Base-by-base conservation (phyloP, 2,797 vertebrate species). In the Onychomys arenicola region DNA sequence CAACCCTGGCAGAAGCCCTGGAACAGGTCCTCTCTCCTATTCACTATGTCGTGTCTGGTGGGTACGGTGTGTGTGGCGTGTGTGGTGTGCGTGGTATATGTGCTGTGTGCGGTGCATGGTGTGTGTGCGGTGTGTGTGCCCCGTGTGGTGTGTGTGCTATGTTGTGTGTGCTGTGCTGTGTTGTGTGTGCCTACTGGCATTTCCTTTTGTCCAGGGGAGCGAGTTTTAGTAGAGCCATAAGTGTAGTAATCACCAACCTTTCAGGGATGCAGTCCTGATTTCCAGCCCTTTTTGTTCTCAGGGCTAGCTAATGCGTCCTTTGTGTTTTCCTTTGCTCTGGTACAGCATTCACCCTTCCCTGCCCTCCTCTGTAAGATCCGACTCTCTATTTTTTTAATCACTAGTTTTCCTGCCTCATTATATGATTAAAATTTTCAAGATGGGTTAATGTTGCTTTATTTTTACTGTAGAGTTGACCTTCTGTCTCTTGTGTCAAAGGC, bases 341-440 rank as follows among this genome's bases (percentile, higher is more conserved):
- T n/a, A 75, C 52, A 76, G 3, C 0, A 16, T 37, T 71, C 8
- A 52, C 23, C 2, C 29, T 81, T 65, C 77, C 9, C 19, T 61
- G 43, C 16, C 83, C n/a, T 16, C 52, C 3, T n/a, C 12, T 19
- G 40, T 81, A 52, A 25, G 5, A 63, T 61, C 21, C 29, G 86
- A 8, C 27, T 25, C 61, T 7, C 10, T 65, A 2, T 76, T 13
- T 49, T 8, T 67, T 61, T 4, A 78, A 12, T 94, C 84, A 25
- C 40, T 81, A 11, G 25, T 89, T 55, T 85, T 14, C 6, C 75
- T 61, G 0, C 25, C 52, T 46, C 75, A 67, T 55, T 86, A 55
- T n/a, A 6, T 55, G 37, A 17, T 78, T 71, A 29, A 14, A 25
- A 49, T 90, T 94, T 88, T 75, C 49, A 96, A 75, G 55, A 61